A percentile compares a stretch with the other conserved stretches of the same genome.
Conservation (phyloP, 2,888 invertebrate species). For the Eurytoma adleriae region DNA sequence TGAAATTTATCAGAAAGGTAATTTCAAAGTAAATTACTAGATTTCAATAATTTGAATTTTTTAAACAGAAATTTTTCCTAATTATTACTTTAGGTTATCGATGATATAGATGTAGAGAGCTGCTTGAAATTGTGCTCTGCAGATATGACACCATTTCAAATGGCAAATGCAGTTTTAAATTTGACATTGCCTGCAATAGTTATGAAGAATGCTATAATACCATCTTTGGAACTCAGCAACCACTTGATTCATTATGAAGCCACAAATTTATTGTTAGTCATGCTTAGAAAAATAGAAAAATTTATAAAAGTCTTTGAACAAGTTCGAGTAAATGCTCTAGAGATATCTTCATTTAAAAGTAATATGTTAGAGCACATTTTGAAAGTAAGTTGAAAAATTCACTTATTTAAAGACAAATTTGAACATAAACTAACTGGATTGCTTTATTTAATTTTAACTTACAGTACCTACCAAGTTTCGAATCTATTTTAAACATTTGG, state of each 20-base stretch:
- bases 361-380: conserved; percentile 63
- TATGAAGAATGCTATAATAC: conserved; percentile 73
- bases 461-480: conserved; percentile 73
- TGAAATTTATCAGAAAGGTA: conserved; percentile 70
- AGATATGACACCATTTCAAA: conserved; percentile 77
- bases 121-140: conserved; percentile 77
- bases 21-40: neutral
- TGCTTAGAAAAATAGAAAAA: conserved; percentile 75
- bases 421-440: neutral
- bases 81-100: conserved; percentile 64
- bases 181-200: conserved; percentile 77
- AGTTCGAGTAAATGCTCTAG: conserved; percentile 48
- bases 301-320: conserved; percentile 63
- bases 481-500: conserved; percentile 72
- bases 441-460: conserved; percentile 25
- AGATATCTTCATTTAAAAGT: conserved; percentile 58
- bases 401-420: conserved; percentile 5
- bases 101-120: conserved; percentile 63
- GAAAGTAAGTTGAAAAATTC: conserved; percentile 61
- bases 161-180: conserved; percentile 77
- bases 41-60: neutral
- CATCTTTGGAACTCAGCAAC: conserved; percentile 64
- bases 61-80: neutral
- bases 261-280: conserved; percentile 71
- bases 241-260: conserved; percentile 71